A percentile compares a stretch with the other conserved stretches of the same genome.
phyloP scores from a whole-genome alignment of 2,797 vertebrate species.

The Balearica regulorum region DNA sequence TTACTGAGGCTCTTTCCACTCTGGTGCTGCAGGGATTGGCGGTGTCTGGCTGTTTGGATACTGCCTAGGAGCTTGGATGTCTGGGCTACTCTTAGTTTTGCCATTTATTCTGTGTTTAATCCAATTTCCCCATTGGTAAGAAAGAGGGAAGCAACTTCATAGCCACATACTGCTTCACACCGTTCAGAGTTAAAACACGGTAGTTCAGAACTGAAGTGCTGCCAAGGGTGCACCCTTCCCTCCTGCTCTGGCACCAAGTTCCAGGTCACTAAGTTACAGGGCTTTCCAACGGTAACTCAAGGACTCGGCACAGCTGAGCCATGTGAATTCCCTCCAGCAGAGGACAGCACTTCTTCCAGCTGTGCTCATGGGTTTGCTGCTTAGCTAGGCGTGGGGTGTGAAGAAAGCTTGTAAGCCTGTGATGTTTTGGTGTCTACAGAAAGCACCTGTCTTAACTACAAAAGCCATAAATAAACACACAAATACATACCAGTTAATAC shows the following conservation, averaged over 20 bases:
- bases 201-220: not conserved
- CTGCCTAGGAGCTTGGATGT: not conserved
- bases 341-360: not conserved
- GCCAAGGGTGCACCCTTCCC: not conserved
- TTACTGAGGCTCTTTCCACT: not conserved
- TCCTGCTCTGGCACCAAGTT: not conserved
- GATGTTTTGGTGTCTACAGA: not conserved
- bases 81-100: not conserved
- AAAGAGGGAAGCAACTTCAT: not conserved
- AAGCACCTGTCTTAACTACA: not conserved
- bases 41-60: not conserved
- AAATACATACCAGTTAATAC: not conserved
- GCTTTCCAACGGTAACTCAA: rapidly evolving
- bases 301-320: not conserved
- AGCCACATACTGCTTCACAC: not conserved
- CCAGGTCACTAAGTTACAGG: not conserved
- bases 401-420: not conserved
- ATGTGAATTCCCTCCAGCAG: not conserved
- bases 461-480: not conserved
- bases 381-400: not conserved
- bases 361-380: not conserved
- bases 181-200: not conserved
- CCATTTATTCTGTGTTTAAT: not conserved
- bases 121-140: not conserved
- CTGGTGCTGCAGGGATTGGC: not conserved